phyloP scores from a whole-genome alignment of 2,888 invertebrate genomes.

The Microctonus hyperodae region DNA sequence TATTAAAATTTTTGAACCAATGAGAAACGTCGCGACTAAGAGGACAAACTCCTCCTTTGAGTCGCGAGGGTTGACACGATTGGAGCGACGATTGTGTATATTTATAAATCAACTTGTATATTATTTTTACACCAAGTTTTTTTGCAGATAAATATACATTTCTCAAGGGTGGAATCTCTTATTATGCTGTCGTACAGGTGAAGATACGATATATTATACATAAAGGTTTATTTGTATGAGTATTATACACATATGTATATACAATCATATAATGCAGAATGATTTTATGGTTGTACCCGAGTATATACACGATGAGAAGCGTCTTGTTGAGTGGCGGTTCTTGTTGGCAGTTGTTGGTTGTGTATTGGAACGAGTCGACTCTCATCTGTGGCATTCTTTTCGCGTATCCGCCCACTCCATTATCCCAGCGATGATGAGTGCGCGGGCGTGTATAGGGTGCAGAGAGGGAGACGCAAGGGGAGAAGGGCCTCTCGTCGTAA shows the following conservation, averaged over 20 bases:
- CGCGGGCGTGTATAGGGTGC: slow-evolving; percentile 56
- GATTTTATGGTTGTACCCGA: slow-evolving; percentile 50
- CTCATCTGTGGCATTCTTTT: slow-evolving; percentile 49
- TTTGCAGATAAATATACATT: too few species aligned
- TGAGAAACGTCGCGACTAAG: slow-evolving; percentile 45
- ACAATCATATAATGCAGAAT: slow-evolving; percentile 16
- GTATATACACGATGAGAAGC: slow-evolving; percentile 32
- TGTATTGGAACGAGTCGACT: slow-evolving; percentile 40
- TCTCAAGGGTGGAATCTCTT: background rate
- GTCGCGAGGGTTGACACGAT: slow-evolving; percentile 24
- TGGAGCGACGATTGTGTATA: background rate
- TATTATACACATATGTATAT: too few species aligned
- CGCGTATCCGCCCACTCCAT: slow-evolving; percentile 61
- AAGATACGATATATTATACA: slow-evolving; percentile 17
- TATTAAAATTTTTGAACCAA: slow-evolving; percentile 61
- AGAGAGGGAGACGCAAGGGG: background rate
- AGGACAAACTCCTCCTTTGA: slow-evolving; percentile 34
- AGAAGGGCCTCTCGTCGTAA: slow-evolving; percentile 49
- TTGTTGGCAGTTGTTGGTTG: slow-evolving; percentile 48
- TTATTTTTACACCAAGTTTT: too few species aligned
- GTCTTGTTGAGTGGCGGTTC: slow-evolving; percentile 55
- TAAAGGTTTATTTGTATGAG: slow-evolving; percentile 6
- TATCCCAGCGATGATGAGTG: slow-evolving; percentile 62
- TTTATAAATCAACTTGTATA: too few species aligned
- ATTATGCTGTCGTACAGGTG: background rate